Conservation (phyloP, 2,113 vertebrate genomes). For the Willisornis vidua region DNA sequence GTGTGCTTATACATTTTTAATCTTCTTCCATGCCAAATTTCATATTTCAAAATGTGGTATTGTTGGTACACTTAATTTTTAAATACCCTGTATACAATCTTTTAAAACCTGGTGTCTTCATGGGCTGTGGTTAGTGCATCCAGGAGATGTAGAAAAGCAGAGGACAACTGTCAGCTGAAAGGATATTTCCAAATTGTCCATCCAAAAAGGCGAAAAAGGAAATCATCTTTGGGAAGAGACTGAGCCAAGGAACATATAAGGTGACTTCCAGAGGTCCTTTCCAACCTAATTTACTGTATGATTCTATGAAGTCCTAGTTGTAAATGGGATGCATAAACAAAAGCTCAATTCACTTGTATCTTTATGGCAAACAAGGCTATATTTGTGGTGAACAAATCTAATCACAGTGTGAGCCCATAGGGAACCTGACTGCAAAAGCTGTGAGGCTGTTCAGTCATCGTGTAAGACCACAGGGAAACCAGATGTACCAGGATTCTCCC, state of each 20-base stretch:
- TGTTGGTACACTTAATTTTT: not conserved
- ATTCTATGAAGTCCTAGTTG: conserved; percentile 51
- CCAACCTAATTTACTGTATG: conserved; percentile 58
- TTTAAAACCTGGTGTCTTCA: not conserved
- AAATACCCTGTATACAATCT: not conserved
- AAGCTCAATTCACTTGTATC: not conserved
- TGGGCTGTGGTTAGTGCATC: not conserved
- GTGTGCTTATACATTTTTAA: not conserved
- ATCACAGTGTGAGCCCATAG: conserved; percentile 64
- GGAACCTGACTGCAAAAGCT: conserved; percentile 64
- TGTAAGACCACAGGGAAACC: conserved; percentile 72
- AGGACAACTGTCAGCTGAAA: not conserved
- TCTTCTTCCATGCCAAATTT: not conserved
- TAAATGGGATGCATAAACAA: conserved; percentile 39
- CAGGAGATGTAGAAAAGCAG: not conserved
- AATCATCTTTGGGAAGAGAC: not conserved
- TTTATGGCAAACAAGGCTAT: conserved; percentile 52
- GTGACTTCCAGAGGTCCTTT: conserved; percentile 47
- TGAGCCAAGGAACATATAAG: not conserved
- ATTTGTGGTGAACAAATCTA: conserved; percentile 67
- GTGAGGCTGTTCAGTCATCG: conserved; percentile 63
- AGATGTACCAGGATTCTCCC: conserved; percentile 69
- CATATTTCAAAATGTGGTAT: not conserved
- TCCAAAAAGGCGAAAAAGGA: not conserved
- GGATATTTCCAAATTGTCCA: not conserved